Conservation (phyloP, 2,113 vertebrate species). For the Seriola dumerili region DNA sequence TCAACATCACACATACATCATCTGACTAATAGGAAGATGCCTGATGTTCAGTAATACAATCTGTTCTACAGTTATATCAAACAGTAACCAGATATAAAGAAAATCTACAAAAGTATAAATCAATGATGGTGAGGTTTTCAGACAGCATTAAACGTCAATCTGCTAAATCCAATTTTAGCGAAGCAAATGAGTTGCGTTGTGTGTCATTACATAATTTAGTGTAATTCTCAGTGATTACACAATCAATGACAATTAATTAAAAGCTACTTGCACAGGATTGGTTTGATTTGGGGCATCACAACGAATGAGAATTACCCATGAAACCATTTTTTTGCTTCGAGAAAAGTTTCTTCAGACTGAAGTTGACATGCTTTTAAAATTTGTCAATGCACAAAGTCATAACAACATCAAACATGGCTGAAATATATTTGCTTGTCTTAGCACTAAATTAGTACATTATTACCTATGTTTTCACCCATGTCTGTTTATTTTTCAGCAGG, state of each 20-base stretch:
- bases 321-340: not conserved
- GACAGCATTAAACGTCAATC: conserved; percentile 22
- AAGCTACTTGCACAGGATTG: conserved; percentile 33
- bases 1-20: conserved; percentile 15
- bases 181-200: conserved; percentile 34
- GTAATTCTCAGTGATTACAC: conserved; percentile 50
- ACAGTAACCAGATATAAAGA: conserved; percentile 15
- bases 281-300: conserved; percentile 3
- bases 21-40: not conserved
- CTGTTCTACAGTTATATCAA: conserved; percentile 23
- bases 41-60: not conserved
- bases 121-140: conserved; percentile 18
- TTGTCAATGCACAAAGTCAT: not conserved
- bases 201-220: conserved; percentile 47
- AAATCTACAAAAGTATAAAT: conserved; percentile 29
- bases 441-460: too few species aligned
- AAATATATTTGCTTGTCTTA: not conserved
- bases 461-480: too few species aligned
- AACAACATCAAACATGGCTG: too few species aligned
- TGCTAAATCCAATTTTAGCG: conserved; percentile 58
- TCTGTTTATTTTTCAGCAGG: too few species aligned
- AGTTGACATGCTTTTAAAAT: not conserved
- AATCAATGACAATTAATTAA: conserved; percentile 57
- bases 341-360: not conserved
- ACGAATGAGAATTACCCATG: not conserved